Evolutionary conservation across 2,888 invertebrate genomes (phyloP), one percentile per base, ranked within the genome.

Genomic region (Sycophila texana): DNA sequence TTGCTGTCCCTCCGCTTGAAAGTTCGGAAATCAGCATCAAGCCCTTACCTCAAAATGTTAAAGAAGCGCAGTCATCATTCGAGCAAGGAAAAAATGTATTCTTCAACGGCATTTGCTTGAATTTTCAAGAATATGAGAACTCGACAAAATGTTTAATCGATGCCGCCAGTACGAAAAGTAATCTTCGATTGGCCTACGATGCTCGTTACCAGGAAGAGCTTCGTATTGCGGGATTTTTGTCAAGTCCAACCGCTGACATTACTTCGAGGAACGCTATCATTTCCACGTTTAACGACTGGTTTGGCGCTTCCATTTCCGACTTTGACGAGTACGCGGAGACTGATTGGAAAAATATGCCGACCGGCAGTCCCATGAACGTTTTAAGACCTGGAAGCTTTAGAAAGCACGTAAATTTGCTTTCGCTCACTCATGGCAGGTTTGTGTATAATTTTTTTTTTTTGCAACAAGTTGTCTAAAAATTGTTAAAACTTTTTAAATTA

Each of bases 1-100:
- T 88, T 20, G 86, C 87, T 0, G 83, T 86, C 12, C 86, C 88
- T 26, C 87, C 88, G 1, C 83, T 84, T 0, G 77, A 81, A 47
- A 84, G 81, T 53, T 61, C 39, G 16, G 57, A 57, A n/a, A 86
- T 88, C 20, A 47, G 26, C 2, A 82, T 86, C 57, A 80, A 86
- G 47, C 82, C 86, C 0, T 57, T 81, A 61, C 82, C 82, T 1
- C 18, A 74, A 53, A 67, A 71, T 49, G 65, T 83, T 3, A 53
- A 76, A 16, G 74, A 79, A 58, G 72, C 66, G 4, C 84, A 80
- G 63, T 74, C 53, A 4, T 72, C 83, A 1, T 86, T 84, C 51
- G 63, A 77, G 13, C 66, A 76, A 4, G 84, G 81, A 7, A 80
- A 74, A 14, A 84, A 84, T 47, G 53, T 81, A 26, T 86, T 85